Conservation (phyloP, 2,888 invertebrate genomes). For the Drosophila tripunctata region DNA sequence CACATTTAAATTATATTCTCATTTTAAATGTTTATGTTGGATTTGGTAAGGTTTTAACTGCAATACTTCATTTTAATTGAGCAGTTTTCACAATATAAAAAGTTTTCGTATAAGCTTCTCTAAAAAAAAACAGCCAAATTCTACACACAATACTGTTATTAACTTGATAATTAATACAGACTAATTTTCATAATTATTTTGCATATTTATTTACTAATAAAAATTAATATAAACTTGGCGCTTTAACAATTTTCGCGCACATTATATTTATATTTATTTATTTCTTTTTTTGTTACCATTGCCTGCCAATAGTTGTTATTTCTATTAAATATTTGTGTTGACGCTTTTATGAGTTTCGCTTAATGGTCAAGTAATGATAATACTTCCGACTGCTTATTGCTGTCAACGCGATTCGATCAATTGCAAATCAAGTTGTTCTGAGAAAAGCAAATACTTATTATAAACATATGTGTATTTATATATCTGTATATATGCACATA, state of each 20-base stretch:
- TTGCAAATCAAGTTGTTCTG: constrained; percentile 28
- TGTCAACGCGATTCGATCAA: constrained; percentile 42
- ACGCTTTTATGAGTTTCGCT: constrained; percentile 32
- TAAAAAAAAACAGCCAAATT: not conserved
- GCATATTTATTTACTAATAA: not conserved
- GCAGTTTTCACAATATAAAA: no score
- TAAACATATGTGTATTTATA: not conserved
- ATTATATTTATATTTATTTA: not conserved
- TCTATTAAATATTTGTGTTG: constrained; percentile 21
- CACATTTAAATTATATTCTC: not conserved
- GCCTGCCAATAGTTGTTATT: constrained; percentile 17
- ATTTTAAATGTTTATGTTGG: no score
- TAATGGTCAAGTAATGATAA: constrained; percentile 42
- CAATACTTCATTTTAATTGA: no score
- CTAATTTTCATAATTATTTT: not conserved
- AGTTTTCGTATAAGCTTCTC: no score
- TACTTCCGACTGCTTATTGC: constrained; percentile 19
- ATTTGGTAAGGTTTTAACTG: no score
- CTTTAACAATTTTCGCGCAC: not conserved
- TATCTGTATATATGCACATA: not conserved
- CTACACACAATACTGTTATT: not conserved
- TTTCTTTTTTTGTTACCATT: constrained; percentile 21
- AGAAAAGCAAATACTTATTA: constrained; percentile 6
- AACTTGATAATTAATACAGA: not conserved
- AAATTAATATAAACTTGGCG: not conserved